Evolutionary conservation across 1,140 invertebrate species (phyloP), one percentile per base, ranked within the genome.

Genomic region (Drosophila micromelanica): DNA sequence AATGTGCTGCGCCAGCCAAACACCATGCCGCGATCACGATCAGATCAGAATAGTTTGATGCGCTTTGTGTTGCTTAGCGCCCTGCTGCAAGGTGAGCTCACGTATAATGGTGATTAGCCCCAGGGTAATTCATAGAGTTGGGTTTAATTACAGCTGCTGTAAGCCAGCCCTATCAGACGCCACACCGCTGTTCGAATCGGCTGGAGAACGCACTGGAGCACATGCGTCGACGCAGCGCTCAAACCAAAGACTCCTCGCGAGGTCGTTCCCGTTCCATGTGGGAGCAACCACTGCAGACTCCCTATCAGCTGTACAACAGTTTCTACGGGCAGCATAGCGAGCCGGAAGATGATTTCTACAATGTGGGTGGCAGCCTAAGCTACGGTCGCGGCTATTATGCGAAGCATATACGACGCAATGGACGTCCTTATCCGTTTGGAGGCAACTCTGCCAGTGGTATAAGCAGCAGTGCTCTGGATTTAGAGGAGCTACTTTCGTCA

Each of bases 221-320:
- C 51, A 93, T 93, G 73, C 87, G 93, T 20, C 74, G 93, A 0
- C 91, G 93, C 30, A 93, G 93, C 60, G 72, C 91, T 7, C 90
- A 90, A 46, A 74, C 67, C 11, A 91, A 91, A 40, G 70, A 57
- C 45, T 71, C 80, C 7, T 59, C 63, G 12, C 61, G 73, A 7
- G 49, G 32, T 1, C 72, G 74, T 6, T 76, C 85, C 2, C 59
- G 90, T 5, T 90, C 90, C n/a, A 71, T 91, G 67, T 81, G 75
- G 76, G 69, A 91, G 6, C 91, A 92, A 5, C 94, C 93, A 4
- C 27, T 54, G 2, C 73, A 82, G 46, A 92, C 93, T 27, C 94
- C 94, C 0, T 94, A 94, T 74, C 93, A 94, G 5, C 69, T 94
- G 5, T 94, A 94, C 65, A 93, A 94, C 65, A 92, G 92, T n/a